These are phyloP conservation scores for Pristis pectinata DNA, from an alignment of 2,797 vertebrate genomes.

Conservation along the genomic window DNA sequence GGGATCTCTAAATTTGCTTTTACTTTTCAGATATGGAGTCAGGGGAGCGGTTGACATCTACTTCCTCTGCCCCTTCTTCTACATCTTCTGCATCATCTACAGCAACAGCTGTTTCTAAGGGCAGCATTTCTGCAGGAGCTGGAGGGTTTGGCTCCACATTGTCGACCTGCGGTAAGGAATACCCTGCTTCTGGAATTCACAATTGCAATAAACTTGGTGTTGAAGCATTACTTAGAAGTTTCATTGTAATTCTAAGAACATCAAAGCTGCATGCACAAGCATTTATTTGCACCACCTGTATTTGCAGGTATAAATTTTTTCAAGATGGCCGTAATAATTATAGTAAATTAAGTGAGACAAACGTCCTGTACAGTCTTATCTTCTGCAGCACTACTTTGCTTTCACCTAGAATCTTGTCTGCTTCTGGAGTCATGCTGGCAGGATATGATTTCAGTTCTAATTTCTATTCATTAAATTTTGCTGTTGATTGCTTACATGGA, in stretches of 20 bases:
- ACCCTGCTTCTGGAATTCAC: background rate
- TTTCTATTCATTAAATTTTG: background rate
- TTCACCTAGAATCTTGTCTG: background rate
- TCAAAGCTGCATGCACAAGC: background rate
- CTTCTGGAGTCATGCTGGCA: background rate
- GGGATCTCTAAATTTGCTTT: background rate
- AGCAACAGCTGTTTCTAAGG: slow-evolving; percentile 56
- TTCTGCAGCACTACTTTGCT: background rate
- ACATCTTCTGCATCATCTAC: slow-evolving; percentile 72
- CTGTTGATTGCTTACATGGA: background rate
- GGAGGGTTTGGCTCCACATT: slow-evolving; percentile 66
- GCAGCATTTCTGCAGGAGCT: slow-evolving; percentile 75
- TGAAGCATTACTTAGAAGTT: no score
- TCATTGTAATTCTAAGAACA: background rate
- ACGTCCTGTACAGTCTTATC: background rate
- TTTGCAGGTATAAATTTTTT: background rate
- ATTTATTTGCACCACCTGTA: background rate
- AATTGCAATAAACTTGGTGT: background rate
- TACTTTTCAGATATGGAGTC: slow-evolving; percentile 83
- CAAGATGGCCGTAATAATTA: background rate
- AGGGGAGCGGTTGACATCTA: slow-evolving; percentile 68
- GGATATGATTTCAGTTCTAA: background rate
- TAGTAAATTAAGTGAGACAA: background rate
- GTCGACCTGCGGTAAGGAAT: slow-evolving; percentile 75
- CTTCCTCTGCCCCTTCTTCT: slow-evolving; percentile 62